Percentiles rank a stretch among this genome's conserved stretches.
Conservation (phyloP, 2,888 invertebrate species). For the Linyphia triangularis region DNA sequence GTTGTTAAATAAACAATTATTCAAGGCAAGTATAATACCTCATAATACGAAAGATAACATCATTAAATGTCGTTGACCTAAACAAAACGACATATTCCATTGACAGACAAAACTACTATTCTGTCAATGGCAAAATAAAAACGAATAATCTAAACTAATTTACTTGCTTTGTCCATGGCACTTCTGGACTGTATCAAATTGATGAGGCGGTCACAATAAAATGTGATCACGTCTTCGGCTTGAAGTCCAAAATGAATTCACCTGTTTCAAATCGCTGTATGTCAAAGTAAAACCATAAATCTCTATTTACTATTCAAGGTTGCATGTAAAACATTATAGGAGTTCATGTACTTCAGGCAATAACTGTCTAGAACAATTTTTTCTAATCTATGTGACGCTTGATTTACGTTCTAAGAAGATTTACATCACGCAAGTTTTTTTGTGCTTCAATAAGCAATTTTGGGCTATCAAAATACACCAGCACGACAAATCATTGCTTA, state of each 20-base stretch:
- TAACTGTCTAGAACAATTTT: slow-evolving; percentile 2
- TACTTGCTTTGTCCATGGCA: background rate
- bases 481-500: background rate
- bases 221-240: background rate
- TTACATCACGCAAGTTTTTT: background rate
- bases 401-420: slow-evolving; percentile 43
- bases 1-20: too few relatives aligned
- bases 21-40: too few relatives aligned
- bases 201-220: background rate
- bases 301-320: slow-evolving; percentile 34
- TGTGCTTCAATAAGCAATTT: background rate
- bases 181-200: slow-evolving; percentile 1
- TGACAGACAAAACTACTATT: background rate
- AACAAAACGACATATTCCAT: background rate
- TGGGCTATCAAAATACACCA: background rate
- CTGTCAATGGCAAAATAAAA: background rate
- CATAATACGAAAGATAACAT: too few relatives aligned
- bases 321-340: slow-evolving; percentile 24
- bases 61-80: background rate
- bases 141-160: slow-evolving; percentile 8
- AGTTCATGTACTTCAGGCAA: slow-evolving; percentile 21
- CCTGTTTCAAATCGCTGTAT: slow-evolving; percentile 13
- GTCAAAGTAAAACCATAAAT: slow-evolving; percentile 43
- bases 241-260: slow-evolving; percentile 1
- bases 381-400: slow-evolving; percentile 4